A percentile compares a stretch with the other conserved stretches of the same genome.
Evolutionary conservation across 2,888 invertebrate species (phyloP).

Genomic region (Cerceris rybyensis): DNA sequence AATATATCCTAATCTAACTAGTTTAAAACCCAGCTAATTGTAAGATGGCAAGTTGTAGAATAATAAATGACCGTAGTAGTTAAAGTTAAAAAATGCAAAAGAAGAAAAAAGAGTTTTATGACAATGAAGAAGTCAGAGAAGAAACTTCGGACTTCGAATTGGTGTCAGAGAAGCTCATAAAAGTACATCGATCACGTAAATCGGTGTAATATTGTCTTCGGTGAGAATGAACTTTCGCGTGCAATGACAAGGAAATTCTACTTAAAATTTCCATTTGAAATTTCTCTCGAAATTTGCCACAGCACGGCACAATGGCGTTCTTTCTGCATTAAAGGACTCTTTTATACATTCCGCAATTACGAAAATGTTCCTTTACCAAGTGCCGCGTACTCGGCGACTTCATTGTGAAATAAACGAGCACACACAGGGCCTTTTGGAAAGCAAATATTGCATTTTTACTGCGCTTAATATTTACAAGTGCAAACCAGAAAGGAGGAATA

Average conservation of each 20-base stretch:
- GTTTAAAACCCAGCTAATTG: too few species aligned
- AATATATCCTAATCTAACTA: too few species aligned
- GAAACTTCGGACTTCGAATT: too few species aligned
- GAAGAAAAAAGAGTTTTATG: too few species aligned
- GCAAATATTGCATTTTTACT: constrained; percentile 25
- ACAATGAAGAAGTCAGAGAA: too few species aligned
- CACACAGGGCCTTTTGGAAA: constrained; percentile 21
- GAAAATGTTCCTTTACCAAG: background rate
- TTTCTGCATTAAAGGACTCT: constrained; percentile 6
- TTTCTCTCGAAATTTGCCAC: constrained; percentile 2
- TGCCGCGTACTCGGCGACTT: background rate
- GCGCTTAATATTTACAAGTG: background rate
- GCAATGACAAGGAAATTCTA: constrained; percentile 33
- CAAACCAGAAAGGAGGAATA: background rate
- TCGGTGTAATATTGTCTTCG: constrained; percentile 4
- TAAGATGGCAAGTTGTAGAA: too few species aligned
- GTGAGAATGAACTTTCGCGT: background rate
- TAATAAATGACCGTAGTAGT: too few species aligned
- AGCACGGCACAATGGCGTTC: constrained; percentile 2
- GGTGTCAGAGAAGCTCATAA: too few species aligned
- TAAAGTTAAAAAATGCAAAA: too few species aligned
- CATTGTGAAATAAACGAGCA: background rate
- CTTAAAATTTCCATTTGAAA: constrained; percentile 35
- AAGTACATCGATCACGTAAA: background rate
- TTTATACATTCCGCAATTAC: background rate